Evolutionary conservation across 64 coral and sea anemone genomes (phyloP).

Genomic region (Stichodactyla helianthus): DNA sequence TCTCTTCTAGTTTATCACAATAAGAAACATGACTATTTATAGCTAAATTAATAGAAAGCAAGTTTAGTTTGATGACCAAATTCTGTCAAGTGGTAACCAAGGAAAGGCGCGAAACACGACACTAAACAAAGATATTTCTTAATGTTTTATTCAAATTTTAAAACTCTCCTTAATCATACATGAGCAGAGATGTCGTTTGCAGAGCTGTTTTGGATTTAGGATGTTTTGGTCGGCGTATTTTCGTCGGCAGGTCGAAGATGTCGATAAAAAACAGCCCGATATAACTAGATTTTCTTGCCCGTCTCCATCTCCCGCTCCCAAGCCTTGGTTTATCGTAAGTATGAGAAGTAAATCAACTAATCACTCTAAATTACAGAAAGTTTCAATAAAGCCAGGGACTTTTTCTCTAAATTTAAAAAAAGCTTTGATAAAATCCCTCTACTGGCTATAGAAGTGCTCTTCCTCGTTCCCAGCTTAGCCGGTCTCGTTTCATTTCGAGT

Average conservation of each 20-base stretch:
- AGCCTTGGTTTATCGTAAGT: conserved; percentile 8
- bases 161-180: neutral
- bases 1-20: no score
- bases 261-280: neutral
- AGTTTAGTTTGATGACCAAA: neutral
- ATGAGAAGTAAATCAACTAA: neutral
- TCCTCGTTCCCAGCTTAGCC: no score
- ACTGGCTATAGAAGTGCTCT: no score
- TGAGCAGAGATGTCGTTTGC: neutral
- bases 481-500: no score
- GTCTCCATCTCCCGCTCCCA: neutral
- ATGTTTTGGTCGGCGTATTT: neutral
- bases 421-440: no score
- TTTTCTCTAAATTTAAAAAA: neutral
- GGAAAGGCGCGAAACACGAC: neutral
- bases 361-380: neutral
- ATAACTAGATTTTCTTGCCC: neutral
- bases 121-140: neutral
- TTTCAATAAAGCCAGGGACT: neutral
- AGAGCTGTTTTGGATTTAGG: neutral
- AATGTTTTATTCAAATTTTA: neutral
- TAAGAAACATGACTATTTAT: no score
- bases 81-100: neutral
- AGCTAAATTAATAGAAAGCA: no score
- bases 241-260: neutral